Conservation (phyloP, 2,113 vertebrate species). For the Cranoglanis bouderius region DNA sequence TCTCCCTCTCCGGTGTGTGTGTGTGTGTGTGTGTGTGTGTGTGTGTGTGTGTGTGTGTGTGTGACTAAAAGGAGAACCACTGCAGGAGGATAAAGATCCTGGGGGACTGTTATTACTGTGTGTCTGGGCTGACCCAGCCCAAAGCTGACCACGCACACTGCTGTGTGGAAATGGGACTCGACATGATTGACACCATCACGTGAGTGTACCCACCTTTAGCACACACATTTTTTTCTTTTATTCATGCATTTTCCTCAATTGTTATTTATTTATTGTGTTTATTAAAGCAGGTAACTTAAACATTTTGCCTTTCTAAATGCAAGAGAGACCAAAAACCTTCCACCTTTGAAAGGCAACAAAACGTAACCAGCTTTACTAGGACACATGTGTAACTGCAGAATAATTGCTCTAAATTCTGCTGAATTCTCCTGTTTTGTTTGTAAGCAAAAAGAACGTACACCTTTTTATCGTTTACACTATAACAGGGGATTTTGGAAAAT, state of each 20-base stretch:
- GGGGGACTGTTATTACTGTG: constrained; percentile 98
- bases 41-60: not conserved
- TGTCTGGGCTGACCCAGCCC: constrained; percentile 94
- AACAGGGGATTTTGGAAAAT: not conserved
- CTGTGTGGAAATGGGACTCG: constrained; percentile 80
- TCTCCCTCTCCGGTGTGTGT: not conserved
- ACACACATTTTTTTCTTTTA: not conserved
- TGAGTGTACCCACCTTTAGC: constrained; percentile 58
- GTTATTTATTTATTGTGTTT: not conserved
- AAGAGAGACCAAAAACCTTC: not conserved
- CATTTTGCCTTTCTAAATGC: not conserved
- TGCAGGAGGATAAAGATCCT: constrained; percentile 97
- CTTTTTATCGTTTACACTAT: not conserved
- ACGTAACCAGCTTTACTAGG: not conserved
- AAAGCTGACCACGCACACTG: constrained; percentile 94
- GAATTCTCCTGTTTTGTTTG: not conserved
- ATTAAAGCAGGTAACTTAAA: not conserved
- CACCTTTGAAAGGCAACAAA: not conserved
- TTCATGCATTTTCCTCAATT: not conserved
- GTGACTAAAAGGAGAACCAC: constrained; percentile 77
- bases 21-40: constrained; percentile 16
- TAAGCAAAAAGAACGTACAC: not conserved
- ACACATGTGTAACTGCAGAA: not conserved
- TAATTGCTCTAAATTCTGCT: not conserved
- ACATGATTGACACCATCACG: constrained; percentile 82